These are phyloP conservation scores for Criorhina ranunculi DNA, from an alignment of 2,888 invertebrate species.

Conservation along the genomic window DNA sequence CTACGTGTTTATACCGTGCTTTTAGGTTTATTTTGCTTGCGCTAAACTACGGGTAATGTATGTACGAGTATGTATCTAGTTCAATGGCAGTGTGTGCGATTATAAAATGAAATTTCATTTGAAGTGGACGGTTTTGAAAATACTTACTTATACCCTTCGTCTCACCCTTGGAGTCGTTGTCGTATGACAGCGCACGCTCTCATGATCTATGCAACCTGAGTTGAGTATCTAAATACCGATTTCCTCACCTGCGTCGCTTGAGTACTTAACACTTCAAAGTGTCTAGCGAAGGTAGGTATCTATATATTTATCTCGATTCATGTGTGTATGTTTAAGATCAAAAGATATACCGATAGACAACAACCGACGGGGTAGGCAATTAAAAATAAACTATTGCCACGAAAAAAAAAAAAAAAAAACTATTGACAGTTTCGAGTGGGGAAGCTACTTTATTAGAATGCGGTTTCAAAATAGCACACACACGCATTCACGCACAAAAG, in stretches of 20 bases:
- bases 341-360: constrained; percentile 68
- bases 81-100: constrained; percentile 61
- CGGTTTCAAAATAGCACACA: constrained; percentile 39
- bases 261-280: constrained; percentile 53
- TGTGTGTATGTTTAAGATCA: constrained; percentile 62
- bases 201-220: constrained; percentile 18
- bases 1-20: constrained; percentile 23
- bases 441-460: constrained; percentile 54
- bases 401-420: constrained; percentile 7
- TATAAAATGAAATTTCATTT: constrained; percentile 56
- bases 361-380: constrained; percentile 58
- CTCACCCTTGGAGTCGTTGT: no score
- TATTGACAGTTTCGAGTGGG: constrained; percentile 62
- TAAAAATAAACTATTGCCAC: constrained; percentile 61
- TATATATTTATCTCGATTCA: not conserved
- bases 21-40: constrained; percentile 38
- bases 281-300: constrained; percentile 17
- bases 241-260: constrained; percentile 43
- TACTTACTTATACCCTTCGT: constrained; percentile 10
- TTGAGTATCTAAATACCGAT: constrained; percentile 37
- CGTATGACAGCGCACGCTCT: not conserved
- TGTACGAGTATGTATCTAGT: constrained; percentile 43
- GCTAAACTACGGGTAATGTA: constrained; percentile 40
- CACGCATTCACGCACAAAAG: no score
- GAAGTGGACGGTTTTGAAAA: constrained; percentile 43